phyloP scores from a whole-genome alignment of 2,888 invertebrate species.

The Halictus ligatus region DNA sequence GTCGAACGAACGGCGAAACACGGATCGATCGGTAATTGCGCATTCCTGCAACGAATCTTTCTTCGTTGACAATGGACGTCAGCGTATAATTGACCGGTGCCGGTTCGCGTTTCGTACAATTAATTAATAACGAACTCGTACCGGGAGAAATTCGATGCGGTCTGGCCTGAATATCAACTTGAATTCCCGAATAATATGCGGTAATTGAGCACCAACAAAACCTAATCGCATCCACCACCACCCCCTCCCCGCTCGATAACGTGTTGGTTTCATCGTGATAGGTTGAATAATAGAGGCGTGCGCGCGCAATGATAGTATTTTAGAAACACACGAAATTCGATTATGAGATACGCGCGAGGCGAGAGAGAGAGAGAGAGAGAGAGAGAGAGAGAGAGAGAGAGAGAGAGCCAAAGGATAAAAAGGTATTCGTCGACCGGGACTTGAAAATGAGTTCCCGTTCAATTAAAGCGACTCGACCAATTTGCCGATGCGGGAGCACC shows the following conservation, averaged over 20 bases:
- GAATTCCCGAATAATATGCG: conserved; percentile 17
- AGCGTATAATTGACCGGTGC: conserved; percentile 52
- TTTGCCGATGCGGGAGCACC: conserved; percentile 65
- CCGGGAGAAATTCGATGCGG: conserved; percentile 31
- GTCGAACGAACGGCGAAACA: conserved; percentile 28
- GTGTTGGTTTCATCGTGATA: not conserved
- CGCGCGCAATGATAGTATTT: not conserved
- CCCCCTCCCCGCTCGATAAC: not conserved
- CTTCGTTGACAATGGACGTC: conserved; percentile 49
- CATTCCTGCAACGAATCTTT: conserved; percentile 63
- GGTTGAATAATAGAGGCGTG: not conserved
- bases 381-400: too few species aligned
- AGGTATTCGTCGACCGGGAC: conserved; percentile 46
- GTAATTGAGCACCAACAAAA: conserved; percentile 26
- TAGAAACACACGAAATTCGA: conserved; percentile 16
- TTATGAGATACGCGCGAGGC: conserved; percentile 1
- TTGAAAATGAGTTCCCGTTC: conserved; percentile 69
- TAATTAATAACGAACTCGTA: conserved; percentile 61
- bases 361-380: too few species aligned
- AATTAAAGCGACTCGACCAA: conserved; percentile 68
- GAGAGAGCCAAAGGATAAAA: conserved; percentile 37
- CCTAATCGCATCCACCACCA: conserved; percentile 16
- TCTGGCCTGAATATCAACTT: not conserved
- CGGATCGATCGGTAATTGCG: conserved; percentile 67
- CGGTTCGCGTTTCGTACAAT: conserved; percentile 55